Base-by-base conservation (phyloP, 2,797 vertebrate genomes). In the Hydrophis major region DNA sequence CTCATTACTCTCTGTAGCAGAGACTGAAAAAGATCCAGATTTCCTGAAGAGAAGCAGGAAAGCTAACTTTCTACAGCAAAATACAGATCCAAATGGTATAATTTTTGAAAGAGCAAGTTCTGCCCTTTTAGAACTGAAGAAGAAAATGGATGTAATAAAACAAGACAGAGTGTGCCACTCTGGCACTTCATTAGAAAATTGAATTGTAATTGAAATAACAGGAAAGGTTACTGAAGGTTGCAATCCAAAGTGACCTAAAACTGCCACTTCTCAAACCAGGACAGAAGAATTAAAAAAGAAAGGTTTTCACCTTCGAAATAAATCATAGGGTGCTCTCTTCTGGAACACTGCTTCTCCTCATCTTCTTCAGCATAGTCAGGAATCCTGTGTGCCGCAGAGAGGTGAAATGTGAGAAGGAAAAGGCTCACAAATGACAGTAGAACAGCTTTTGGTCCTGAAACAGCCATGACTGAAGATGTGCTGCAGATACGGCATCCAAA, bases 261-360 rank as follows among this genome's bases (percentile, higher is more conserved):
- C 93, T 91, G 25, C 59, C 92, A 56, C 92, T 94, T 93, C 87
- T 89, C 91, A 91, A 95, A 95, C 93, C 6, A 86, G 87, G 47
- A 42, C 13, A 87, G 22, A 42, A 50, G 20, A 37, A 86, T 27
- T 56, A 47, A 89, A 89, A 91, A 91, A 61, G 42, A 92, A 86
- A 83, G 66, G 6, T 88, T 96, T 98, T 98, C 97, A 99, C 99
- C 99, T 98, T 98, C 98, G 95, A 99, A 98, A 96, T 98, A 97
- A 96, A 99, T 98, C 88, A 98, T 97, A 89, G 99, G 99, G 94
- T 99, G 99, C 91, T 99, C 99, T 96, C 98, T 98, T 97, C 97
- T 98, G 89, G 97, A 92, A 94, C 99, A 99, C 93, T 97, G 96
- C 92, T 97, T 95, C 74, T 98, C 98, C 91, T 94, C 93, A 61